These are phyloP conservation scores for Panagrolaimus sp. DNA, from an alignment of 1,140 invertebrate genomes.

Conservation along the genomic window DNA sequence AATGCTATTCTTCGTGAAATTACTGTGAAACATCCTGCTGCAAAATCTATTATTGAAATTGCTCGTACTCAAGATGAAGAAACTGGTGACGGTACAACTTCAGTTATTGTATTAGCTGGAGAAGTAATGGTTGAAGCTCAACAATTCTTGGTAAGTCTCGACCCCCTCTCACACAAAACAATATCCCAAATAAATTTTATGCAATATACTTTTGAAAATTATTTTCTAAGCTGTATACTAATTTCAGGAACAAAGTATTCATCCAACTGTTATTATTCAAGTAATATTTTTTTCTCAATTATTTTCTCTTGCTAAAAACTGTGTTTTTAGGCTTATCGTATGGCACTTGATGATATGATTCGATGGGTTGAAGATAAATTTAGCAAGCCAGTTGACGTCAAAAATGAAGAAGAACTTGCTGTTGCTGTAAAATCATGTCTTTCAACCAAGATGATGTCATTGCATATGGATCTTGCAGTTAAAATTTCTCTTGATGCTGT, in stretches of 20 bases:
- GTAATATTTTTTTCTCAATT: conserved; percentile 22
- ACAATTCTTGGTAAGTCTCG: conserved; percentile 83
- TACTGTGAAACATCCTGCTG: conserved; percentile 90
- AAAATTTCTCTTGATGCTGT: conserved; percentile 91
- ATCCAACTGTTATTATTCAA: conserved; percentile 91
- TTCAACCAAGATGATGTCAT: conserved; percentile 91
- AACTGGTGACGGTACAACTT: conserved; percentile 97
- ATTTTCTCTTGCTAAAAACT: not conserved
- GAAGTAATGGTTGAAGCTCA: conserved; percentile 87
- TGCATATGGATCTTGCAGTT: conserved; percentile 88
- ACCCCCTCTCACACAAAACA: too few species aligned
- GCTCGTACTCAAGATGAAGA: conserved; percentile 98
- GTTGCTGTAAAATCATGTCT: conserved; percentile 86
- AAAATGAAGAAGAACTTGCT: conserved; percentile 74
- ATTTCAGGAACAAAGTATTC: conserved; percentile 75
- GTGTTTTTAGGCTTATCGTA: conserved; percentile 70
- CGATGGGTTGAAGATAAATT: conserved; percentile 75
- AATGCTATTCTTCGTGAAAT: conserved; percentile 95
- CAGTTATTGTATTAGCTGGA: conserved; percentile 91
- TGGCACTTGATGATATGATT: conserved; percentile 87
- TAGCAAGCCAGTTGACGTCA: conserved; percentile 76
- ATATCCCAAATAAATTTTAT: too few species aligned
- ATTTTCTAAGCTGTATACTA: too few species aligned
- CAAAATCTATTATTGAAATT: conserved; percentile 98
- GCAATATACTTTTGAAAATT: too few species aligned